Percentiles rank a stretch among this genome's conserved stretches.
Evolutionary conservation across 2,888 invertebrate species (phyloP).

Genomic region (Cephus spinipes): DNA sequence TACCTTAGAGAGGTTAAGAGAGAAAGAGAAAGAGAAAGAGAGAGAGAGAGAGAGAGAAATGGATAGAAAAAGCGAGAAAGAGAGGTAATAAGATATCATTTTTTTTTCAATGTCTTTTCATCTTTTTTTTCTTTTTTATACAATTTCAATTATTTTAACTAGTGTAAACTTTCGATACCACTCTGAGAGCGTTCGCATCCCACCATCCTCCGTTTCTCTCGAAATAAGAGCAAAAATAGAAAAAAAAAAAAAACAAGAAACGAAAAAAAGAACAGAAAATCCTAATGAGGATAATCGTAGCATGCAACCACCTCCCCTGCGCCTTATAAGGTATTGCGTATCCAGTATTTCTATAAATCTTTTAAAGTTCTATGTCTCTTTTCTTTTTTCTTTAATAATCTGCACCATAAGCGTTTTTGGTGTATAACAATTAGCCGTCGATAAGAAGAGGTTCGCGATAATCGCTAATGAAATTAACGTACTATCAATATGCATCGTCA

Average conservation of each 20-base stretch:
- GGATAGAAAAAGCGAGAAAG: conserved; percentile 30
- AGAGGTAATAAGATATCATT: conserved; percentile 24
- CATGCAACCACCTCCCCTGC: too few relatives aligned
- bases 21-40: conserved; percentile 14
- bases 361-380: too few relatives aligned
- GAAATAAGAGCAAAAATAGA: not conserved
- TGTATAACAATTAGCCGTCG: not conserved
- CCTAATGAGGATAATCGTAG: too few relatives aligned
- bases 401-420: not conserved
- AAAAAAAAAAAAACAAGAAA: too few relatives aligned
- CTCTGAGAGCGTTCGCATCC: conserved; percentile 2
- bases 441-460: not conserved
- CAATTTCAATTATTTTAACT: conserved; percentile 25
- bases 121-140: conserved; percentile 11
- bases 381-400: too few relatives aligned
- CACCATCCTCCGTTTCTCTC: not conserved
- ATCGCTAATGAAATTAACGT: not conserved
- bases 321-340: too few relatives aligned
- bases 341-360: too few relatives aligned
- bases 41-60: conserved; percentile 19
- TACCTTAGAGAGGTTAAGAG: conserved; percentile 3
- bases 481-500: too few relatives aligned
- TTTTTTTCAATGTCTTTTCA: conserved; percentile 11
- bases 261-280: too few relatives aligned
- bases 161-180: conserved; percentile 20